Percentiles rank a stretch among this genome's conserved stretches.
phyloP scores from a whole-genome alignment of 2,797 vertebrate species.

The Spinus pinus region DNA sequence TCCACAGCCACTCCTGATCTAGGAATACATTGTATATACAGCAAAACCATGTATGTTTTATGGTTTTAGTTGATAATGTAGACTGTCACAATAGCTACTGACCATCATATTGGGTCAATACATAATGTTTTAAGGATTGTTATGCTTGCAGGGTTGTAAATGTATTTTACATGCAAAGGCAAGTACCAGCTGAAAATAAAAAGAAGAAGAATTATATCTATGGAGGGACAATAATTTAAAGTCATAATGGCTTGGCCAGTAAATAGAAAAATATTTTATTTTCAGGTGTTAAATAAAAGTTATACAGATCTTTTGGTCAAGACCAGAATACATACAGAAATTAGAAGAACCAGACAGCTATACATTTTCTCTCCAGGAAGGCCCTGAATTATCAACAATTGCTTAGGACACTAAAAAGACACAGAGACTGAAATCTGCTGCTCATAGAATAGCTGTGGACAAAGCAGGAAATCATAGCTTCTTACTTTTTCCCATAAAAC shows the following conservation, averaged over 20 bases:
- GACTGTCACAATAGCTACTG: background rate
- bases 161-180: background rate
- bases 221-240: background rate
- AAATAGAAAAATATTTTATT: background rate
- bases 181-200: background rate
- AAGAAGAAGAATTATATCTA: background rate
- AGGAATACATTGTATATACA: background rate
- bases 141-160: background rate
- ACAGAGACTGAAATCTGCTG: background rate
- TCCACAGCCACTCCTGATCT: background rate
- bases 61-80: background rate
- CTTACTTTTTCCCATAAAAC: background rate
- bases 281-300: background rate
- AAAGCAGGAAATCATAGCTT: background rate
- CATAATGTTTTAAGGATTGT: background rate
- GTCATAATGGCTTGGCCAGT: background rate
- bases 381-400: background rate
- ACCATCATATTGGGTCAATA: background rate
- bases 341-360: background rate
- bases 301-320: background rate
- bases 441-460: background rate
- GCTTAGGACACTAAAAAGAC: background rate
- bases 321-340: background rate
- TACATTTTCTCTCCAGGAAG: background rate
- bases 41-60: background rate